Conservation (phyloP, 2,113 vertebrate species). For the Indicator maculatus region DNA sequence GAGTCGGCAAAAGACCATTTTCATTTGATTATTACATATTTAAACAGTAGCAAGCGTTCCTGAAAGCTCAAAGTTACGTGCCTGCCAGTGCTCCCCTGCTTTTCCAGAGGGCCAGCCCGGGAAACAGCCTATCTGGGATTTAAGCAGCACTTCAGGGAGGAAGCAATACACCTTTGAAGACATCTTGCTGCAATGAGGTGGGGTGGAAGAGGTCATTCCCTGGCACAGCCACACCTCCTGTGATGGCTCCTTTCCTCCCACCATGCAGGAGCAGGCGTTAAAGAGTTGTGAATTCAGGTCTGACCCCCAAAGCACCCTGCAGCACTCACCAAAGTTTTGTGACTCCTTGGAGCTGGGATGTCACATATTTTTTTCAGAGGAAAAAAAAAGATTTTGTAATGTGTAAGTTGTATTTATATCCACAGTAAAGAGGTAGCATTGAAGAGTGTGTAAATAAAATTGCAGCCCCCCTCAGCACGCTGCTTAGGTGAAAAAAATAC, state of each 20-base stretch:
- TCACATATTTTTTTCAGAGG: neutral
- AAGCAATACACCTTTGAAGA: neutral
- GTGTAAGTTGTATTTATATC: neutral
- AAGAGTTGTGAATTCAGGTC: neutral
- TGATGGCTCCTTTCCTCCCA: neutral
- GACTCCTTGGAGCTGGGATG: neutral
- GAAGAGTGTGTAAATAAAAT: conserved; percentile 12
- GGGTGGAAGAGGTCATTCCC: neutral
- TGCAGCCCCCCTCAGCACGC: neutral
- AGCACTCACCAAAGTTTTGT: neutral
- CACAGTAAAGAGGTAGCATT: neutral
- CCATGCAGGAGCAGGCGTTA: accelerated
- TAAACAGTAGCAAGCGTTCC: neutral
- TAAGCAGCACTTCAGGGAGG: neutral
- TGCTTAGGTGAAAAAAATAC: conserved; percentile 17
- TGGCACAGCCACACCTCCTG: accelerated
- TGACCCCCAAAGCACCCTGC: neutral
- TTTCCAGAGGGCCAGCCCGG: neutral
- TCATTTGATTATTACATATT: conserved; percentile 32
- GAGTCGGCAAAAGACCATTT: conserved; percentile 3
- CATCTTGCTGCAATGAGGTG: neutral
- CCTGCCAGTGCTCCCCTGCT: neutral
- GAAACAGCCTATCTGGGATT: neutral
- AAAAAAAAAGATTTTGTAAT: neutral
- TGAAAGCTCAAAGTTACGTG: neutral